Evolutionary conservation across 2,888 invertebrate genomes (phyloP).

Genomic region (Tricholauxania praeusta): DNA sequence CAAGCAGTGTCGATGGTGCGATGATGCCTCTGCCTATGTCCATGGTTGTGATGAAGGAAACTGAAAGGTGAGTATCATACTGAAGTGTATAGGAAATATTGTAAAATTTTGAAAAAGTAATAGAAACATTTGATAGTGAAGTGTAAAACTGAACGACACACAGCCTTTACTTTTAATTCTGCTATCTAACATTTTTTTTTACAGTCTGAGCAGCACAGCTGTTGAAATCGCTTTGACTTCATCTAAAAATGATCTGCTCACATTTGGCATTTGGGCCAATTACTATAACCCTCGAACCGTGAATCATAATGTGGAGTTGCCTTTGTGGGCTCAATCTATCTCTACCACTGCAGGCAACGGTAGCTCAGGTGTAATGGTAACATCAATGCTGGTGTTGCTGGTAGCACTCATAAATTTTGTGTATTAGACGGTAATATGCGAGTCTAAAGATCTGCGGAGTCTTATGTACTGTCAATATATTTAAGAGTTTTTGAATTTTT

Average conservation of each 20-base stretch:
- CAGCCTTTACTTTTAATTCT: neutral
- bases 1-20: slow-evolving; percentile 57
- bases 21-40: slow-evolving; percentile 55
- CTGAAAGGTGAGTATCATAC: slow-evolving; percentile 2
- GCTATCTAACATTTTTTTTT: slow-evolving; percentile 1
- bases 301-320: slow-evolving; percentile 53
- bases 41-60: slow-evolving; percentile 43
- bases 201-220: slow-evolving; percentile 34
- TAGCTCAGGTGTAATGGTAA: neutral
- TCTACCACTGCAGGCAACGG: neutral
- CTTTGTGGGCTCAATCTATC: neutral
- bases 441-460: no score
- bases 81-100: neutral
- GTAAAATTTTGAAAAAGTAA: no score
- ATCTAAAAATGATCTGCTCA: slow-evolving; percentile 58
- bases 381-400: neutral
- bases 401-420: neutral
- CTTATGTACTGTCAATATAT: no score
- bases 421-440: no score
- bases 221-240: slow-evolving; percentile 46
- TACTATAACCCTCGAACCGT: slow-evolving; percentile 51
- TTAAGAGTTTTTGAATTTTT: no score
- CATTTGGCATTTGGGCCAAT: slow-evolving; percentile 64
- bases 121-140: no score
- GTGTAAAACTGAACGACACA: no score